Base-by-base conservation (phyloP, 2,113 vertebrate species). In the Euleptes europaea region DNA sequence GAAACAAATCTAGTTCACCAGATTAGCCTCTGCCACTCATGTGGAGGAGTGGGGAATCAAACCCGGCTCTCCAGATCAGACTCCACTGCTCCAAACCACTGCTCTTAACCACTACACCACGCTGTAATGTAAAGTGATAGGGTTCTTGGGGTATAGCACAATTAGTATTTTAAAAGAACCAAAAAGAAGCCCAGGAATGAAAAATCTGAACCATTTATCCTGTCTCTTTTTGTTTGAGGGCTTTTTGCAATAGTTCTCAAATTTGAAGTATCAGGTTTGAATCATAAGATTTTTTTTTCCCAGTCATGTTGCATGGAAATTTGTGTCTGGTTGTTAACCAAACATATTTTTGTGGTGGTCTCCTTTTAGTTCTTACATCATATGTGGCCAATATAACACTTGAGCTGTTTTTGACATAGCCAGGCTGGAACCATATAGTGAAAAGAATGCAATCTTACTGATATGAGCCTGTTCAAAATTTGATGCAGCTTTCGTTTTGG, bases 261-360 rank as follows among this genome's bases (percentile, higher is more conserved):
- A 88, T 80, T 82, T 70, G 69, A 86, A 91, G 49, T 70, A 83
- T 49, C 35, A 1, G 49, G 2, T 57, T 91, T 82, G 15, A 63
- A 63, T 88, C 71, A 90, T 88, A 84, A 77, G 73, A 81, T 83
- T 23, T 54, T 31, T 67, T 65, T 80, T 51, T 84, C n/a, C n/a
- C 82, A 74, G 84, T 80, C 38, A 91, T 85, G 74, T 26, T 38
- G 75, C n/a, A 33, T 74, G 26, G 42, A 83, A 14, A 2, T 78
- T 54, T 90, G 19, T 89, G 2, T 84, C 47, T 86, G 11, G 82
- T 86, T 91, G 38, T 92, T 93, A 80, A n/a, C 67, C 35, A 75
- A 77, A 88, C 71, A 83, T 86, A 23, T 14, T 90, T 93, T 90
- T 86, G 78, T 14, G 93, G 91, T 89, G 7, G 83, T 91, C 86